A percentile compares a stretch with the other conserved stretches of the same genome.
These are phyloP conservation scores for Graptemys geographica DNA, from an alignment of 2,797 vertebrate genomes.

Conservation along the genomic window DNA sequence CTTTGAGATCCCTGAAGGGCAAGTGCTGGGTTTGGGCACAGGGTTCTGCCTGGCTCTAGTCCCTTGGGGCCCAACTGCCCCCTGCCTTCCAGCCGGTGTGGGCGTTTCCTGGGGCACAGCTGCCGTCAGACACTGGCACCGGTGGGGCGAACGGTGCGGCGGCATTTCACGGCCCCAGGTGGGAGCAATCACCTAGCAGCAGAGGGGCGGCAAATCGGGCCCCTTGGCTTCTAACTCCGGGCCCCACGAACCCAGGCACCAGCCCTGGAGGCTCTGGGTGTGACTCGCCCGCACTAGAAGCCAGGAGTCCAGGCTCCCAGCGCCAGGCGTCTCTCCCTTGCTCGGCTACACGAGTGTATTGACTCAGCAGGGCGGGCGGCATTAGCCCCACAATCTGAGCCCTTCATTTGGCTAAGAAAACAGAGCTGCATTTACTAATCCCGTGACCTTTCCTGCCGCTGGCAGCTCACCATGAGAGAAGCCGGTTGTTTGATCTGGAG, in stretches of 20 bases:
- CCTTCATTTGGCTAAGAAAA: slow-evolving; percentile 69
- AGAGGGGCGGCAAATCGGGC: neutral
- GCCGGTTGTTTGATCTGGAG: neutral
- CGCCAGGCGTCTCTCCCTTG: neutral
- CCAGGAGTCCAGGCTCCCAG: neutral
- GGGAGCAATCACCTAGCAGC: too few relatives aligned
- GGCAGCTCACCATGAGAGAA: neutral
- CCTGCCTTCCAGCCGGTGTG: too few relatives aligned
- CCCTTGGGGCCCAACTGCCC: neutral
- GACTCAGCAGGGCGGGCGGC: slow-evolving; percentile 39
- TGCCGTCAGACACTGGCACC: too few relatives aligned
- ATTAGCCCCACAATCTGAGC: slow-evolving; percentile 74
- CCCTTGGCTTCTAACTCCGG: neutral
- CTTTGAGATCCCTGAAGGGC: neutral
- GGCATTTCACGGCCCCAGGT: neutral
- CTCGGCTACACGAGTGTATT: neutral
- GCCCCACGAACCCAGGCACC: neutral
- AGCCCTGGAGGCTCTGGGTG: too few relatives aligned
- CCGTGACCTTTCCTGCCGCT: slow-evolving; percentile 33
- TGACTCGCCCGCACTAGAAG: neutral
- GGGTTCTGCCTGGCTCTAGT: too few relatives aligned
- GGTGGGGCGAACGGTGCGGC: too few relatives aligned
- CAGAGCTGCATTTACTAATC: slow-evolving; percentile 61
- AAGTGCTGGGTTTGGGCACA: too few relatives aligned
- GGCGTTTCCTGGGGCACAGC: too few relatives aligned